These are phyloP conservation scores for Mastacembelus armatus DNA, from an alignment of 2,797 vertebrate genomes.

Conservation along the genomic window DNA sequence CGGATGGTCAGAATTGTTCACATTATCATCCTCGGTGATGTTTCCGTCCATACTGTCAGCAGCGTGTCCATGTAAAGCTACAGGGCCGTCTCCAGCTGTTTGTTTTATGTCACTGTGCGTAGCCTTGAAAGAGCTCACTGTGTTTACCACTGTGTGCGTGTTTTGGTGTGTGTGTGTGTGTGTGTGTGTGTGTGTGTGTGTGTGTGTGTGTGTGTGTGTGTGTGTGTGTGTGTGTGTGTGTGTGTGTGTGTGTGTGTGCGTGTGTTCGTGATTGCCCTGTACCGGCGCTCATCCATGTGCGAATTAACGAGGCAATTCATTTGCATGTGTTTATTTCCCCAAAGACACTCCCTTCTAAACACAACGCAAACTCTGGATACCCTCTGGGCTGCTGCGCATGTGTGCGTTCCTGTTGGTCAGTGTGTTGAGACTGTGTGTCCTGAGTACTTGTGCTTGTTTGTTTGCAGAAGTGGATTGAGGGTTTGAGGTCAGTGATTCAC, in stretches of 20 bases:
- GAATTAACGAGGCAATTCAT: conserved; percentile 49
- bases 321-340: conserved; percentile 57
- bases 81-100: conserved; percentile 24
- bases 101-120: conserved; percentile 26
- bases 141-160: conserved; percentile 15
- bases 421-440: background rate
- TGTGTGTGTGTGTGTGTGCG: background rate
- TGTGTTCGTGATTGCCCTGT: conserved; percentile 3
- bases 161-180: background rate
- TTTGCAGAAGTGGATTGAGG: conserved; percentile 97
- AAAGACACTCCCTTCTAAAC: conserved; percentile 34
- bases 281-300: background rate
- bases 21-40: background rate
- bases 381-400: conserved; percentile 4
- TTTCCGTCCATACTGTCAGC: conserved; percentile 6
- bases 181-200: conserved; percentile 2
- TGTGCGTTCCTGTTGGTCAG: background rate
- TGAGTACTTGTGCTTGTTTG: conserved; percentile 32
- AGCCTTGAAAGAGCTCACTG: conserved; percentile 15
- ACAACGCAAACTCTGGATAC: background rate
- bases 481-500: conserved; percentile 95
- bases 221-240: background rate
- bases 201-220: background rate
- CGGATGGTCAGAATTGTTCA: conserved; percentile 1
- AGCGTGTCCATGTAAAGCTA: background rate